Conservation (phyloP, 2,888 invertebrate species). For the Cybosia mesomella region DNA sequence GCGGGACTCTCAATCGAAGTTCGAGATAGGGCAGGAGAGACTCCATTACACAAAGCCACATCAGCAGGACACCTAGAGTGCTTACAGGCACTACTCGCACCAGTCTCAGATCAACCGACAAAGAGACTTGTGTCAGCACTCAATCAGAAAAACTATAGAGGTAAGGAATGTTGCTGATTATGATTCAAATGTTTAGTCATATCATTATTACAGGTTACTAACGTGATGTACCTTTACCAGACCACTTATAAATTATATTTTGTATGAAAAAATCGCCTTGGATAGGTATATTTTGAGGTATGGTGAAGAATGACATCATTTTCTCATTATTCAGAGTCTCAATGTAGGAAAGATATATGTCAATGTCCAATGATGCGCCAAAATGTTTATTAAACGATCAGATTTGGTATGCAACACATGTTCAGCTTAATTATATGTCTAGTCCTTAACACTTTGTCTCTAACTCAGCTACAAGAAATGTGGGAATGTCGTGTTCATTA, state of each 20-base stretch:
- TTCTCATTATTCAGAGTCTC: slow-evolving; percentile 18
- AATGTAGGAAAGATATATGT: slow-evolving; percentile 24
- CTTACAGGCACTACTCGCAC: slow-evolving; percentile 91
- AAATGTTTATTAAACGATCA: neutral
- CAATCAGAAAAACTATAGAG: slow-evolving; percentile 94
- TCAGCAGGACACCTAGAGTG: slow-evolving; percentile 90
- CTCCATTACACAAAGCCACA: slow-evolving; percentile 95
- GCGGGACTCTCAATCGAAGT: slow-evolving; percentile 91
- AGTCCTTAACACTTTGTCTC: neutral
- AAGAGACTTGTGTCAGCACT: slow-evolving; percentile 86
- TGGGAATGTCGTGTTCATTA: neutral
- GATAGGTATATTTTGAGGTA: slow-evolving; percentile 15
- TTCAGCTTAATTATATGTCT: slow-evolving; percentile 1
- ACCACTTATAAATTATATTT: neutral
- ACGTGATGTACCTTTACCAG: neutral
- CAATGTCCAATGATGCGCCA: neutral
- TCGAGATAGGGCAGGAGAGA: slow-evolving; percentile 93
- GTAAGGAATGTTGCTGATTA: slow-evolving; percentile 64
- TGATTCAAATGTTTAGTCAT: neutral
- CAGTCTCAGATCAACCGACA: slow-evolving; percentile 79
- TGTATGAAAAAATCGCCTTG: slow-evolving; percentile 1
- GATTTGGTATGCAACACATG: neutral
- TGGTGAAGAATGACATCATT: slow-evolving; percentile 39
- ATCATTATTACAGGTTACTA: slow-evolving; percentile 4
- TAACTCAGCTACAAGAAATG: too few species aligned